Base-by-base conservation (phyloP, 2,113 vertebrate species). In the Phaethornis superciliosus region DNA sequence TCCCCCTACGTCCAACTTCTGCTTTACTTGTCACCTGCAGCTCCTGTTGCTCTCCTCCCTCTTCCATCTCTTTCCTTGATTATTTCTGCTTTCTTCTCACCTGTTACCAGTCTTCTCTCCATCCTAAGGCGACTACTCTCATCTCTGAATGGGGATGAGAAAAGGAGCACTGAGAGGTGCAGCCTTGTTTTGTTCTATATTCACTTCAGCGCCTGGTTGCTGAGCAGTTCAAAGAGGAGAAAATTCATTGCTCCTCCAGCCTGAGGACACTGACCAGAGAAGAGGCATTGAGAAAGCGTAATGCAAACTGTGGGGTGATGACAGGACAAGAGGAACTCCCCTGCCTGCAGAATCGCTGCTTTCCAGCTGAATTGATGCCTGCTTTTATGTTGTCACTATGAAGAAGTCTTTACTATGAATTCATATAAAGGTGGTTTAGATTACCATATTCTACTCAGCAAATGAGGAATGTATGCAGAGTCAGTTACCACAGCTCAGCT, bases 401-500 rank as follows among this genome's bases (percentile, higher is more conserved):
- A 85, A 70, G 62, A 79, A 23, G 33, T 54, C 71, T 77, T 84
- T 55, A 74, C 70, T 33, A 72, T 9, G 63, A 93, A 54, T 51
- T 74, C 46, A 59, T 72, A 33, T 59, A 63, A 91, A 94, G 74
- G 80, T 90, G 82, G 82, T 88, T 96, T 88, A 65, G 81, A 91
- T 90, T 88, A 85, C 64, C 90, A 69, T 91, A 85, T 74, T 93
- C 51, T n/a, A 54, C 75, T 88, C 16, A 5, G 81, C 78, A 69
- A 68, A 81, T 56, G 40, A 87, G 81, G 81, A 87, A 75, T 42
- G 76, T 52, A 44, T 0, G 0, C 58, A 55, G 78, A 94, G 85
- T 56, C 84, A 89, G 81, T 82, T 93, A 91, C 81, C 88, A 7
- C 75, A 65, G 81, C 85, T 82, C 89, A 85, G 89, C 89, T 94